These are phyloP conservation scores for Heliconius hermathena DNA, from an alignment of 1,140 invertebrate species.

Conservation along the genomic window DNA sequence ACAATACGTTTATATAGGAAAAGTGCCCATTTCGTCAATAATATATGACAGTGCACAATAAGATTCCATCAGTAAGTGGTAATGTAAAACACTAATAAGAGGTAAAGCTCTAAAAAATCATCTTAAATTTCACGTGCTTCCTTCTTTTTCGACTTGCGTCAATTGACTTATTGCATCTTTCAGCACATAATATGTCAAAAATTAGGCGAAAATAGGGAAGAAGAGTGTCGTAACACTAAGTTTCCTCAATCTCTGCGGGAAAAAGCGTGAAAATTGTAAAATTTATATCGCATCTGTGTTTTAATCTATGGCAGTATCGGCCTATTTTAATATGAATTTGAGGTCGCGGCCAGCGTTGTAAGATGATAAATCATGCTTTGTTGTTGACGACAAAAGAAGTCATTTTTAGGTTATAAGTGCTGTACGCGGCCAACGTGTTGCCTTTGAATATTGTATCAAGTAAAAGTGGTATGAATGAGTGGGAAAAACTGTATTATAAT, in stretches of 20 bases:
- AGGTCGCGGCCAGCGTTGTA: constrained; percentile 42
- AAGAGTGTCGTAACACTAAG: too few species aligned
- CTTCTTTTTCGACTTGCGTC: too few species aligned
- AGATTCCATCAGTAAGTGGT: too few species aligned
- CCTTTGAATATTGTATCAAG: constrained; percentile 12
- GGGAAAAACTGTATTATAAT: neutral
- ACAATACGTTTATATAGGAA: neutral
- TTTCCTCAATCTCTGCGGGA: too few species aligned
- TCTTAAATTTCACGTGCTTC: too few species aligned
- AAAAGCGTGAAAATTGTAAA: neutral
- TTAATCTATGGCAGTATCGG: constrained; percentile 37
- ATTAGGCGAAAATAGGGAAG: too few species aligned
- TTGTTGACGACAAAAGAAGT: constrained; percentile 69
- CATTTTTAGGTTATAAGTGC: constrained; percentile 66
- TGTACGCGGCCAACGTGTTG: constrained; percentile 50
- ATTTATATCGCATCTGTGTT: neutral
- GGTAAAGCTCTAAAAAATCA: too few species aligned
- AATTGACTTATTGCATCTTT: too few species aligned
- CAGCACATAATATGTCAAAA: too few species aligned
- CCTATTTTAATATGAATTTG: constrained; percentile 51
- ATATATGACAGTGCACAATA: too few species aligned
- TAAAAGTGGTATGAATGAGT: neutral
- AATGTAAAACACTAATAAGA: too few species aligned
- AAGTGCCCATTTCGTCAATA: neutral
- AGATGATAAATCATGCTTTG: constrained; percentile 72